phyloP scores from a whole-genome alignment of 1,140 invertebrate genomes.

The Drosophila eugracilis region DNA sequence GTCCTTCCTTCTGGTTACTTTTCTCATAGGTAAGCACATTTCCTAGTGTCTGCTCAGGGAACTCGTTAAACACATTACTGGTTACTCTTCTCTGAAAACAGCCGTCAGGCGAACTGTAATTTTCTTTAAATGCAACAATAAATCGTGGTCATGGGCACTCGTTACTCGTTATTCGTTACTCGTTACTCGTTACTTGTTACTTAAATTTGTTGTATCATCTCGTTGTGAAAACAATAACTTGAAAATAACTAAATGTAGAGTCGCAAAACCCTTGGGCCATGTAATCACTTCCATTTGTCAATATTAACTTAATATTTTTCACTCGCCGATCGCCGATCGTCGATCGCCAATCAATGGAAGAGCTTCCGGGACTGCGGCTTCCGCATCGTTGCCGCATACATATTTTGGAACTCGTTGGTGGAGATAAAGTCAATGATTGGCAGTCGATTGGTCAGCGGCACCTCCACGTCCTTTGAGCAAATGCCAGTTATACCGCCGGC shows the following conservation, averaged over 20 bases:
- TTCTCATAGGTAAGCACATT: no score
- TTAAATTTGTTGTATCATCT: not conserved
- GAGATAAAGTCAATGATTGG: conserved; percentile 71
- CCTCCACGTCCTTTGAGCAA: conserved; percentile 19
- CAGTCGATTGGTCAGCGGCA: conserved; percentile 53
- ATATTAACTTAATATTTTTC: not conserved
- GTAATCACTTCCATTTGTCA: not conserved
- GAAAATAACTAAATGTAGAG: not conserved
- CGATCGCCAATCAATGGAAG: not conserved
- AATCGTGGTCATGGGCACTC: not conserved
- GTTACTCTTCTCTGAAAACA: not conserved
- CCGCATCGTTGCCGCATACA: conserved; percentile 1
- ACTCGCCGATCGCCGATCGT: not conserved
- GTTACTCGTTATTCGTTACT: not conserved
- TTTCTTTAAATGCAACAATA: not conserved
- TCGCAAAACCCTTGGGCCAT: not conserved
- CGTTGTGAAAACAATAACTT: not conserved
- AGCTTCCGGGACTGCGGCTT: not conserved
- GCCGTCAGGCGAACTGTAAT: no score
- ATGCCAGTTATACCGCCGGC: not conserved
- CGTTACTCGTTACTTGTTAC: no score
- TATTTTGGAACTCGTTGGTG: conserved; percentile 59
- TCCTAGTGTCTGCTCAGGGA: no score
- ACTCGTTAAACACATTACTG: not conserved
- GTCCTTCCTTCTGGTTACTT: no score